Percentiles rank a stretch among this genome's conserved stretches.
Conservation (phyloP, 2,113 vertebrate genomes). For the Myrmecophaga tridactyla region DNA sequence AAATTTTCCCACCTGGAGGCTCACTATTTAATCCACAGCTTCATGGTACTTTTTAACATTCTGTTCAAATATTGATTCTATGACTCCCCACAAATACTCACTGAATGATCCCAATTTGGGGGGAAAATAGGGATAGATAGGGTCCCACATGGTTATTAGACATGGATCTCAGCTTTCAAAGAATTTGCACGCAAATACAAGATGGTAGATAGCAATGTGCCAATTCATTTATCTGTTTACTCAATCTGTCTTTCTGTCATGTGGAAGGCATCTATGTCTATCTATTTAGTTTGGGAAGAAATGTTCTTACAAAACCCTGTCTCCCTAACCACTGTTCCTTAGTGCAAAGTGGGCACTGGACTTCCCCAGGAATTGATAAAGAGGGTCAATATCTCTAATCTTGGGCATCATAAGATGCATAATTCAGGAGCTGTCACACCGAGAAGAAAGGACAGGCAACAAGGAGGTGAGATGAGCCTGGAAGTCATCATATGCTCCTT, state of each 20-base stretch:
- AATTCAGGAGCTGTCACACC: neutral
- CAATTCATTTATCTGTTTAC: neutral
- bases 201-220: neutral
- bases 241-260: neutral
- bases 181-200: neutral
- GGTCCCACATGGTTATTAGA: neutral
- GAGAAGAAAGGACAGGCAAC: neutral
- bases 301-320: neutral
- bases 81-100: neutral
- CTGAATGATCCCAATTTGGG: neutral
- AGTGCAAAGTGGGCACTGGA: neutral
- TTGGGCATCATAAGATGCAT: neutral
- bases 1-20: neutral
- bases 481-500: neutral
- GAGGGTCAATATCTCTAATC: neutral
- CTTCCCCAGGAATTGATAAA: neutral
- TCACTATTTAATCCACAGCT: slow-evolving; percentile 10
- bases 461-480: neutral
- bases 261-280: neutral
- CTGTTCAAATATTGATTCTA: slow-evolving; percentile 22
- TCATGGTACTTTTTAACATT: neutral
- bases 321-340: neutral
- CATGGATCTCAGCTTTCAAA: neutral
- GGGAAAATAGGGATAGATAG: too few species aligned
- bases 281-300: neutral